Percentiles rank a stretch among this genome's conserved stretches.
phyloP scores from a whole-genome alignment of 2,113 vertebrate species.

The Ahaetulla prasina region DNA sequence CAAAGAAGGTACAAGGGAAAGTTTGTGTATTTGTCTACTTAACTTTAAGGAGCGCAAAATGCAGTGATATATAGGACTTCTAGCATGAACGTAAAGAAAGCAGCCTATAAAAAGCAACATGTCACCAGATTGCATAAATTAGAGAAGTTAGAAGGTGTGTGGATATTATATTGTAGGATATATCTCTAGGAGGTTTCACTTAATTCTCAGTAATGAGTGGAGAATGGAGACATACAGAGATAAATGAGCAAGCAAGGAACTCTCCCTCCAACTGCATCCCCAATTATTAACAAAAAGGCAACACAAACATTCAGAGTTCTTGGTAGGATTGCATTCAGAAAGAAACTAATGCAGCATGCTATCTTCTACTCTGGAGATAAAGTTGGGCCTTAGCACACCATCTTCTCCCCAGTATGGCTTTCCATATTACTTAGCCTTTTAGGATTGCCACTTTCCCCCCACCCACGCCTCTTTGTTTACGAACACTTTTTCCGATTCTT shows the following conservation, averaged over 20 bases:
- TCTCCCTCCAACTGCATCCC: neutral
- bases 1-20: neutral
- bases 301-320: neutral
- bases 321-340: neutral
- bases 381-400: neutral
- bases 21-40: neutral
- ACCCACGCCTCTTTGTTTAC: neutral
- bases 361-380: neutral
- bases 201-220: constrained; percentile 3
- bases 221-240: neutral
- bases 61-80: constrained; percentile 26
- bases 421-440: neutral
- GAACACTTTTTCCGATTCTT: neutral
- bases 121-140: neutral
- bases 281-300: neutral
- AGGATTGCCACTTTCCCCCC: neutral
- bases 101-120: constrained; percentile 31
- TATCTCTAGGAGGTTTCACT: constrained; percentile 39
- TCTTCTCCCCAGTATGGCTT: neutral
- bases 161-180: constrained; percentile 14
- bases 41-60: constrained; percentile 22
- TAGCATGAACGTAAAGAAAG: constrained; percentile 27
- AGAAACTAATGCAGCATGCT: neutral
- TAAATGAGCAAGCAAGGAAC: neutral
- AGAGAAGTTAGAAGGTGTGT: constrained; percentile 11